Evolutionary conservation across 2,113 vertebrate species (phyloP), one percentile per base, ranked within the genome.

Genomic region (Tiliqua scincoides): DNA sequence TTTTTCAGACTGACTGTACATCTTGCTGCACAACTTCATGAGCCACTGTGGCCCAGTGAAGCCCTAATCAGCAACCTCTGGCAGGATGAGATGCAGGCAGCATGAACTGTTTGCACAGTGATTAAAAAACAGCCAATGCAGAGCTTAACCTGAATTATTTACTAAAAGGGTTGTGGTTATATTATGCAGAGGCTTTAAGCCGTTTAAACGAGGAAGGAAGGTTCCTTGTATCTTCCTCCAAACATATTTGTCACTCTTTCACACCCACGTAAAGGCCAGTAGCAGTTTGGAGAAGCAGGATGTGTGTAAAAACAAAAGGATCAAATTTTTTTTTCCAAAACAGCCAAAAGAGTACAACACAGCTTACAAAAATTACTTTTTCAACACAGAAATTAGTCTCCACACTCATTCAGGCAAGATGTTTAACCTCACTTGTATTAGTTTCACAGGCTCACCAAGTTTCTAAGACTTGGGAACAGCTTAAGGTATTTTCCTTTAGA

Each of bases 301-400:
- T 15, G 78, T 23, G 14, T 72, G 9, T 20, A 54, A 59, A 91
- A 30, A 40, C 74, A 78, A 68, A n/a, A 59, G 52, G 37, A 25
- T 10, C 12, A 32, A 0, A 0, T 72, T 3, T 6, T 18, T 61
- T 4, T 18, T 61, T 4, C 14, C 15, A 57, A n/a, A 52, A 43
- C 17, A 32, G 57, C 32, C 14, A 20, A 61, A n/a, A 82, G 57
- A n/a, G 7, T 48, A 82, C 52, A 27, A 23, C 12, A 27, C 21
- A 59, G 4, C 18, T 73, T 83, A 21, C 9, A 43, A 61, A 61
- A 57, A 57, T 27, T 9, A 61, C 81, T 30, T 57, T 82, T 57
- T n/a, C 37, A 48, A 23, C 11, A 9, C 12, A 74, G 40, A 17
- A 14, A 63, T 52, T 74, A 84, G 74, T 74, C 18, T 43, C 30